A percentile compares a stretch with the other conserved stretches of the same genome.
These are phyloP conservation scores for Hofmannophila pseudospretella DNA, from an alignment of 2,888 invertebrate genomes.

Conservation along the genomic window DNA sequence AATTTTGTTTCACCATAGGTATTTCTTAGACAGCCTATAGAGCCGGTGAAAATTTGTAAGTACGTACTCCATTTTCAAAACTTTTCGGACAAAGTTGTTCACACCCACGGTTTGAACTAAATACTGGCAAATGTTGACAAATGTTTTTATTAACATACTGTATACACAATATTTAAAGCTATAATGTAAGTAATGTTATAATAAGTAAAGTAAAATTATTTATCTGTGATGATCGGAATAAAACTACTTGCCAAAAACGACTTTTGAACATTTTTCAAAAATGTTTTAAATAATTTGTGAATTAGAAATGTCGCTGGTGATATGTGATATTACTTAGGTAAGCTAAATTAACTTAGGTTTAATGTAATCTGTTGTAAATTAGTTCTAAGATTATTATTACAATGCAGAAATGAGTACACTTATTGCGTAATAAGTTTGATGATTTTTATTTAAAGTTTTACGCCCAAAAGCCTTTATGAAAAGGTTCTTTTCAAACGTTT, in stretches of 20 bases:
- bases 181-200: neutral
- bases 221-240: neutral
- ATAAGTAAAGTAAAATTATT: neutral
- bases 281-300: slow-evolving; percentile 2
- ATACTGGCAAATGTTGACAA: no score
- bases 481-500: no score
- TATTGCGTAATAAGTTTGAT: slow-evolving; percentile 19
- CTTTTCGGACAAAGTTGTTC: no score
- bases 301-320: slow-evolving; percentile 57
- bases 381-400: slow-evolving; percentile 19
- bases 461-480: no score
- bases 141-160: no score
- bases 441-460: slow-evolving; percentile 5
- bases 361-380: slow-evolving; percentile 8
- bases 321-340: slow-evolving; percentile 72
- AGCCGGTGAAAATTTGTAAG: no score
- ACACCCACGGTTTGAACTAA: no score
- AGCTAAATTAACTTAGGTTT: slow-evolving; percentile 44
- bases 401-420: slow-evolving; percentile 31
- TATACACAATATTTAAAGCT: neutral
- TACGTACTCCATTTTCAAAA: no score
- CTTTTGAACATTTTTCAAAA: slow-evolving; percentile 1
- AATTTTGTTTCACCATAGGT: no score
- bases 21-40: no score
- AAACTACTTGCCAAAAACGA: neutral